phyloP scores from a whole-genome alignment of 2,113 vertebrate species.

The Helogale parvula region DNA sequence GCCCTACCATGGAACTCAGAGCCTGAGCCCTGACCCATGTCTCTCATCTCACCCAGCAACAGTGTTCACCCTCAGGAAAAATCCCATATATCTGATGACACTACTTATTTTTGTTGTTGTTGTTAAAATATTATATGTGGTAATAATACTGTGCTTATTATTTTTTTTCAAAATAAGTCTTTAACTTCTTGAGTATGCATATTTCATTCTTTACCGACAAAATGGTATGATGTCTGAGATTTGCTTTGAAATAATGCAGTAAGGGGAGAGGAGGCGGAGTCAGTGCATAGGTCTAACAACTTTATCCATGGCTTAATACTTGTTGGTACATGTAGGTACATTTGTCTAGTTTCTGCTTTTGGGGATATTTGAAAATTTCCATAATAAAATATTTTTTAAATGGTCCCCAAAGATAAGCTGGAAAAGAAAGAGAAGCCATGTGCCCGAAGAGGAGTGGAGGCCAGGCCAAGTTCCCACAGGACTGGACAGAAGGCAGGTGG shows the following conservation, averaged over 20 bases:
- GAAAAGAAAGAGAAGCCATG: not conserved
- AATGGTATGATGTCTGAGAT: not conserved
- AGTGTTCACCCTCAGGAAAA: not conserved
- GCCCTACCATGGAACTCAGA: not conserved
- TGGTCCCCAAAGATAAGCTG: not conserved
- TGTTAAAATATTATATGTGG: not conserved
- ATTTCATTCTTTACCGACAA: not conserved
- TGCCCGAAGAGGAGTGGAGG: not conserved
- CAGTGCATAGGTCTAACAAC: not conserved
- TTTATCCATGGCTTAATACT: not conserved
- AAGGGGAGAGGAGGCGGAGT: too few species aligned
- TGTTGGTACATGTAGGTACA: not conserved
- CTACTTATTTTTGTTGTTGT: not conserved
- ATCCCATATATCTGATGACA: not conserved
- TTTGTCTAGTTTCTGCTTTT: not conserved
- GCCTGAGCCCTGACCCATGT: not conserved
- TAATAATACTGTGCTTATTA: not conserved
- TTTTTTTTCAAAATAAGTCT: not conserved
- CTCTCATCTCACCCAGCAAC: not conserved
- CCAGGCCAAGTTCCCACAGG: not conserved
- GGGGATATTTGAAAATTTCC: not conserved
- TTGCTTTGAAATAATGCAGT: not conserved
- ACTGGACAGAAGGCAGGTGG: not conserved
- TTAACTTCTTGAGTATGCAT: not conserved
- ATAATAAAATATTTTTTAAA: not conserved